phyloP scores from a whole-genome alignment of 2,113 vertebrate genomes.

The Apeltes quadracus region DNA sequence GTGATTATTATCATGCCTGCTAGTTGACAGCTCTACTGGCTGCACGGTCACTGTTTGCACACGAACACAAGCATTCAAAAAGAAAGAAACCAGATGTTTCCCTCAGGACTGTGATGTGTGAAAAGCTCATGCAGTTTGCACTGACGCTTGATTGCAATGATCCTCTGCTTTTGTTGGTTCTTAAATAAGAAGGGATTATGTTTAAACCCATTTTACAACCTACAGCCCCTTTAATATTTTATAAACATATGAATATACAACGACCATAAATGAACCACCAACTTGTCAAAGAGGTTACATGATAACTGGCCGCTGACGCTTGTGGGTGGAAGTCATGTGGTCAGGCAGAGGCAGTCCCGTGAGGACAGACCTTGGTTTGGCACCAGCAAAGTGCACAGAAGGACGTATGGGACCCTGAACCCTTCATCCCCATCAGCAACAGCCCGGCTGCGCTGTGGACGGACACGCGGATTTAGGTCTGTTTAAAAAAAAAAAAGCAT shows the following conservation, averaged over 20 bases:
- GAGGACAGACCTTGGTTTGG: conserved; percentile 16
- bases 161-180: not conserved
- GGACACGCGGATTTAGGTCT: conserved; percentile 8
- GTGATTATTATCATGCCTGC: not conserved
- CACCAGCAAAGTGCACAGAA: conserved; percentile 14
- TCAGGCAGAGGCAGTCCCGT: conserved; percentile 32
- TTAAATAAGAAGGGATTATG: not conserved
- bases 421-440: conserved; percentile 15
- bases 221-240: not conserved
- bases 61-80: not conserved
- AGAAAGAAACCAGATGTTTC: not conserved
- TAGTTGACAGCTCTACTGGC: not conserved
- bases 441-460: conserved; percentile 1
- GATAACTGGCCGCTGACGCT: not conserved
- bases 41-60: not conserved
- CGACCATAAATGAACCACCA: not conserved
- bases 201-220: not conserved
- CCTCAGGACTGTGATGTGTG: not conserved
- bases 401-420: conserved; percentile 11
- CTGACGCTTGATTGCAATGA: not conserved
- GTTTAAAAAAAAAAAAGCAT: not conserved
- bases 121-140: not conserved
- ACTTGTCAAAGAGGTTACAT: not conserved
- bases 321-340: conserved; percentile 62
- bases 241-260: not conserved